These are phyloP conservation scores for Nilaparvata lugens DNA, from an alignment of 1,140 invertebrate genomes.

Conservation along the genomic window DNA sequence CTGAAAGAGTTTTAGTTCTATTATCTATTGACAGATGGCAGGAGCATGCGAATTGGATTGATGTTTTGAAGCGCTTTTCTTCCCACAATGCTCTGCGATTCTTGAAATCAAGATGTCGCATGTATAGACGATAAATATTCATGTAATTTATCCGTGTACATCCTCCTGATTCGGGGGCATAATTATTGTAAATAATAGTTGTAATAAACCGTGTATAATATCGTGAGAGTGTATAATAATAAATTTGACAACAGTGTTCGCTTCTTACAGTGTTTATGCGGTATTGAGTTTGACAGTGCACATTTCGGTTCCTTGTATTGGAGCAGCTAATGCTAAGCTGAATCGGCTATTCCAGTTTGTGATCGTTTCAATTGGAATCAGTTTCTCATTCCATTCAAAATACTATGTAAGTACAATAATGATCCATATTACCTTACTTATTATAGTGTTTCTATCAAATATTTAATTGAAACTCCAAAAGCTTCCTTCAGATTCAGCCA, in stretches of 20 bases:
- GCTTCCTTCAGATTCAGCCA: too few species aligned
- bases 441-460: too few species aligned
- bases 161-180: constrained; percentile 23
- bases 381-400: too few species aligned
- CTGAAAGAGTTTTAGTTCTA: too few species aligned
- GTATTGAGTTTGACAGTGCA: not conserved
- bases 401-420: too few species aligned
- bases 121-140: constrained; percentile 23
- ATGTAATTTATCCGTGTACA: constrained; percentile 25
- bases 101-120: constrained; percentile 22
- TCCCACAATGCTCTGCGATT: constrained; percentile 12
- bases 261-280: not conserved
- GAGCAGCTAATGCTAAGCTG: too few species aligned
- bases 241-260: not conserved
- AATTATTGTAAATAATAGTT: constrained; percentile 25
- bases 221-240: constrained; percentile 20
- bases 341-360: too few species aligned
- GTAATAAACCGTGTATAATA: constrained; percentile 23
- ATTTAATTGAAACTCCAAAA: too few species aligned
- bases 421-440: too few species aligned
- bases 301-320: not conserved
- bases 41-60: too few species aligned
- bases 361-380: too few species aligned
- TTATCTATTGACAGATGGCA: too few species aligned
- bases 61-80: not conserved